Base-by-base conservation (phyloP, 2,113 vertebrate species). In the Pseudopipra pipra region DNA sequence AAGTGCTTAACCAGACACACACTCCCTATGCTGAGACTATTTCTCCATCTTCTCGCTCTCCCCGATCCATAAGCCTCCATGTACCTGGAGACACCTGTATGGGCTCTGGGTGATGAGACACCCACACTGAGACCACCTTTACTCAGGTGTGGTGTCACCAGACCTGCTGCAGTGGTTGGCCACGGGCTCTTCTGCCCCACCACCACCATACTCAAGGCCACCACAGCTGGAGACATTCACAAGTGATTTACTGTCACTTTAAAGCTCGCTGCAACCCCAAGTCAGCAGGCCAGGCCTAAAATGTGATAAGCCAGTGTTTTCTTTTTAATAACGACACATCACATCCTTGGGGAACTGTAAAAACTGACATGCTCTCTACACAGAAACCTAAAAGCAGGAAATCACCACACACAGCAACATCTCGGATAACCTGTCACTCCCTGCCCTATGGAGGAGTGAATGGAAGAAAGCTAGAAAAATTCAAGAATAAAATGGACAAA, bases 321-420 rank as follows among this genome's bases (percentile, higher is more conserved):
- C 37, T 75, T 85, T 73, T 90, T 70, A 91, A 63, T 91, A 94
- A 87, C 20, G 1, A 75, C 74, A n/a, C 78, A 87, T 73, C 74
- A 27, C 81, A 72, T 90, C 94, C 89, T 95, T 9, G 8, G 91
- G 87, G 91, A 94, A 79, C 89, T 61, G 74, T 87, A 94, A 85
- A 84, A 87, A 75, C 81, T 66, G n/a, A 87, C 91, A 80, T 14
- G 37, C 66, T 74, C 78, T 82, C 89, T 25, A 15, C 87, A 55
- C 2, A 0, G 82, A 93, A 46, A 56, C 77, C 85, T 46, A 24
- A 93, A 72, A 89, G 90, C 90, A 75, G 91, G 90, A 85, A 91
- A 83, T 73, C 78, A 79, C 18, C 83, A 41, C 62, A 68, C 35
- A 20, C 49, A 73, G 78, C 56, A 65, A 73, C 85, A 52, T 44